phyloP scores from a whole-genome alignment of 2,113 vertebrate species.

The mouse (Mus musculus) region DNA sequence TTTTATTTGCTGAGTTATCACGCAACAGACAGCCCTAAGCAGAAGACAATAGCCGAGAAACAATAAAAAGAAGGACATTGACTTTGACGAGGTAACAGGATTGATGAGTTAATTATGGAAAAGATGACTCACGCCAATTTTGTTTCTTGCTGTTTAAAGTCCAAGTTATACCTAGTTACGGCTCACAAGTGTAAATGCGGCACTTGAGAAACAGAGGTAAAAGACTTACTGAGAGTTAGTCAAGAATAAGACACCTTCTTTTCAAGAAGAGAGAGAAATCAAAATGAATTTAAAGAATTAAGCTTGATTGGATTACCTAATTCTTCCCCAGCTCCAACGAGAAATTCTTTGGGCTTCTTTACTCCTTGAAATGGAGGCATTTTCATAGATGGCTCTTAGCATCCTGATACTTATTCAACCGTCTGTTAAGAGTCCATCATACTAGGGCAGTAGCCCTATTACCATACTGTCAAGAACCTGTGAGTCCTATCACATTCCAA shows the following conservation, averaged over 20 bases:
- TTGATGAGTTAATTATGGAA: background rate
- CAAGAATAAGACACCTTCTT: background rate
- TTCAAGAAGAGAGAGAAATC: background rate
- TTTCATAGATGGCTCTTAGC: conserved; percentile 40
- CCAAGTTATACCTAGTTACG: background rate
- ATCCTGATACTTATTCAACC: background rate
- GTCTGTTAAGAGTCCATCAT: background rate
- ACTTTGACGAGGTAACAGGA: background rate
- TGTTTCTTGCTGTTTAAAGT: conserved; percentile 39
- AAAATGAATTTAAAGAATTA: conserved; percentile 7
- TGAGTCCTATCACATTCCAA: background rate
- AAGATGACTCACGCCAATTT: background rate
- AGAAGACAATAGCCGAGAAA: background rate
- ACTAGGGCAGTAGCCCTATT: background rate
- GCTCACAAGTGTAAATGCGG: background rate
- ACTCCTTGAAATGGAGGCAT: conserved; percentile 8
- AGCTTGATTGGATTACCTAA: background rate
- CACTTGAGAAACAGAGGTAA: background rate
- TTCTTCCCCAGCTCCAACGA: background rate
- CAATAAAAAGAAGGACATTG: background rate
- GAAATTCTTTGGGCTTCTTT: conserved; percentile 6
- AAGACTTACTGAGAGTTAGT: background rate
- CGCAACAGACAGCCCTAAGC: background rate
- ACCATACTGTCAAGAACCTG: background rate
- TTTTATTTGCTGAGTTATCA: conserved; percentile 3